phyloP scores from a whole-genome alignment of 1,140 invertebrate species.

The Dendroctonus ponderosae region DNA sequence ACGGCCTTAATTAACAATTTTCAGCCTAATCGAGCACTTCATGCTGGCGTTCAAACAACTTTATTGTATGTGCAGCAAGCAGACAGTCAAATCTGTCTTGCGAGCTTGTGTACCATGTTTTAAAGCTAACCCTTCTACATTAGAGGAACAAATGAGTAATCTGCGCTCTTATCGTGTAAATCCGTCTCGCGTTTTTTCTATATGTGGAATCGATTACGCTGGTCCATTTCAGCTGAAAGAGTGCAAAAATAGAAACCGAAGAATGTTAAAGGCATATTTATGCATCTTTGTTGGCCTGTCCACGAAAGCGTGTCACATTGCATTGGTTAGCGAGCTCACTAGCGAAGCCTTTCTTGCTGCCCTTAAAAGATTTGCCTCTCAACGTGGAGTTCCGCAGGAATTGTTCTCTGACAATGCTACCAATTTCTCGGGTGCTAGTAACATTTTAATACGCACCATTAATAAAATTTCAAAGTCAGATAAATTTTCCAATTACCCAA shows the following conservation, averaged over 20 bases:
- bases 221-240: conserved; percentile 44
- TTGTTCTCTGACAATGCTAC: conserved; percentile 44
- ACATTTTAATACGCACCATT: not conserved
- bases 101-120: conserved; percentile 46
- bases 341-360: conserved; percentile 47
- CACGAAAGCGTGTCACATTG: conserved; percentile 52
- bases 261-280: conserved; percentile 33
- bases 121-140: conserved; percentile 29
- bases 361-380: conserved; percentile 48
- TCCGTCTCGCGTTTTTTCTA: conserved; percentile 26
- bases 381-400: conserved; percentile 39
- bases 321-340: conserved; percentile 44
- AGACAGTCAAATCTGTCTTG: conserved; percentile 29
- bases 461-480: not conserved
- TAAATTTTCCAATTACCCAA: conserved; percentile 5
- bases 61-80: conserved; percentile 16
- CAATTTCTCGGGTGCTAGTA: conserved; percentile 45
- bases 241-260: conserved; percentile 13
- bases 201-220: conserved; percentile 39
- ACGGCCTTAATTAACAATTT: conserved; percentile 36
- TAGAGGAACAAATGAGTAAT: conserved; percentile 38
- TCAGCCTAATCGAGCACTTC: conserved; percentile 33
- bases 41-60: conserved; percentile 14
- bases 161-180: conserved; percentile 37
- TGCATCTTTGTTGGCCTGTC: conserved; percentile 41